phyloP scores from a whole-genome alignment of 2,888 invertebrate genomes.

The Philaethria dido region DNA sequence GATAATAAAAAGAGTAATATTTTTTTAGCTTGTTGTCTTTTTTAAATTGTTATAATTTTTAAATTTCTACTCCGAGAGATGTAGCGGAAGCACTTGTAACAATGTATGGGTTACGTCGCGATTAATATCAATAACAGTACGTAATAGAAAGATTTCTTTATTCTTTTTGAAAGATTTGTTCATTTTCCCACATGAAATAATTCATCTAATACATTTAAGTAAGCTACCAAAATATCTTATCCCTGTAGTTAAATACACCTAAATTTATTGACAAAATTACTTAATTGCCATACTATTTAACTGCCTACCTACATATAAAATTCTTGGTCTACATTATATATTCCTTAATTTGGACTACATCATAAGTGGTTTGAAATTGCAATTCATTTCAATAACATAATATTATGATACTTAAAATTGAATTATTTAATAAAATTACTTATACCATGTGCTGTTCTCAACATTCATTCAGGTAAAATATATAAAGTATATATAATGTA shows the following conservation, averaged over 20 bases:
- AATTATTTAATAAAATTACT: background rate
- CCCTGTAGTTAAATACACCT: background rate
- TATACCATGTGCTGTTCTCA: background rate
- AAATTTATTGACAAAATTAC: background rate
- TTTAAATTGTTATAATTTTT: background rate
- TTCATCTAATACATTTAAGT: background rate
- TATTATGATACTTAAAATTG: background rate
- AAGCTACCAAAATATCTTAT: background rate
- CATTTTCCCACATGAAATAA: conserved; percentile 6
- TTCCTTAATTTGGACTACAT: no score
- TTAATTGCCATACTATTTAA: no score
- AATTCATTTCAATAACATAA: no score
- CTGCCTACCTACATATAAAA: no score
- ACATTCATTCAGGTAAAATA: background rate
- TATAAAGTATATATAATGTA: background rate
- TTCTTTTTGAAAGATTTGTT: no score
- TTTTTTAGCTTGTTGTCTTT: no score
- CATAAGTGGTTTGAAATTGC: no score
- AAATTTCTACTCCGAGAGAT: background rate
- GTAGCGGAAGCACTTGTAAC: conserved; percentile 9
- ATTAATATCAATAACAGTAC: conserved; percentile 13
- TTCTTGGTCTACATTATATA: no score
- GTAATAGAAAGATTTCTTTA: conserved; percentile 13
- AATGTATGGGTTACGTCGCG: background rate
- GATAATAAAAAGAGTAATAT: no score